phyloP scores from a whole-genome alignment of 1,140 invertebrate genomes.

The Batillaria attramentaria region DNA sequence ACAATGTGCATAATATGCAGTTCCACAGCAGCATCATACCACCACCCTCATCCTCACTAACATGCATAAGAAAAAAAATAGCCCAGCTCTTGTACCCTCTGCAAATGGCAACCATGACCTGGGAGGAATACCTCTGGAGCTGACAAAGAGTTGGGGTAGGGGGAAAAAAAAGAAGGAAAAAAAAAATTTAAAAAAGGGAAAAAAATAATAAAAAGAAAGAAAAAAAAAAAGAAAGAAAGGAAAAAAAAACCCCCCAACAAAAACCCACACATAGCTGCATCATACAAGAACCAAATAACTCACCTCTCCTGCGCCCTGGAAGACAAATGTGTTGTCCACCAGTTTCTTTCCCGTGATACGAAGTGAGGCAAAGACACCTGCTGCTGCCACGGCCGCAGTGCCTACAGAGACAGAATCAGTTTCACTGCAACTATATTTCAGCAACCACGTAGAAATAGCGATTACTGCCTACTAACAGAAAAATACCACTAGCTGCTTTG shows the following conservation, averaged over 20 bases:
- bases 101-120: too few relatives aligned
- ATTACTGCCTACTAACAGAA: background rate
- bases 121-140: too few relatives aligned
- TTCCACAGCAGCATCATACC: too few relatives aligned
- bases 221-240: background rate
- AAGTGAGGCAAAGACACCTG: constrained; percentile 65
- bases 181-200: background rate
- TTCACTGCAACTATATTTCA: too few relatives aligned
- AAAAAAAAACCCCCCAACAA: background rate
- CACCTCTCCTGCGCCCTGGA: constrained; percentile 72
- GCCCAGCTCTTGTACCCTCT: too few relatives aligned
- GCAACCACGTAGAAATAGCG: too few relatives aligned
- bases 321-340: constrained; percentile 67
- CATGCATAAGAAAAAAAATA: too few relatives aligned
- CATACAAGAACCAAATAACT: background rate
- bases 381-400: constrained; percentile 71
- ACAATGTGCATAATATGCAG: too few relatives aligned
- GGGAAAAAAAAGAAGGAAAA: background rate
- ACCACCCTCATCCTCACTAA: too few relatives aligned
- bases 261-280: background rate
- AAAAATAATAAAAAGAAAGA: constrained; percentile 4
- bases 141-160: too few relatives aligned
- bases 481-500: background rate
- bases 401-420: constrained; percentile 52
- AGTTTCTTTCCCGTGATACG: constrained; percentile 66